These are phyloP conservation scores for Casuarius casuarius DNA, from an alignment of 2,113 vertebrate species.

Conservation along the genomic window DNA sequence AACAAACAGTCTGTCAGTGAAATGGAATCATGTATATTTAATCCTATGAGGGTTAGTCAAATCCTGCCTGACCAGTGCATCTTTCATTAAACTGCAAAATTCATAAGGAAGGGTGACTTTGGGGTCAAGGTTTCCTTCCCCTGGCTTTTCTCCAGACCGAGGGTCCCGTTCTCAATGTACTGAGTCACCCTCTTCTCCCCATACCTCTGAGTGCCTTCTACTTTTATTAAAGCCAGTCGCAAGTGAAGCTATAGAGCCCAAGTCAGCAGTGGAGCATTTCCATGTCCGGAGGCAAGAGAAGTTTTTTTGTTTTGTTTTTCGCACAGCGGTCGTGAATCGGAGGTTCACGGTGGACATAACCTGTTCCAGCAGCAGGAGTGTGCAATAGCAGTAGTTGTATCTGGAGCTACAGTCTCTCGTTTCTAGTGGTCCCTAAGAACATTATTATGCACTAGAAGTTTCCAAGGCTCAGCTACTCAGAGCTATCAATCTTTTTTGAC, in stretches of 20 bases:
- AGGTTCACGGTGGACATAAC: neutral
- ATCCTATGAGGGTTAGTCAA: conserved; percentile 53
- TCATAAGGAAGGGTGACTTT: conserved; percentile 51
- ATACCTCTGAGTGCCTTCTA: neutral
- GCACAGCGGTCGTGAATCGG: neutral
- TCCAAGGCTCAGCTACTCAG: neutral
- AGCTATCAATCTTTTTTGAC: conserved; percentile 14
- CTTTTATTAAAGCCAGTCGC: neutral
- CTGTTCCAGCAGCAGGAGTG: neutral
- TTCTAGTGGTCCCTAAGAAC: neutral
- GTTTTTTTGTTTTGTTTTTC: neutral
- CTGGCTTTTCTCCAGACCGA: conserved; percentile 35
- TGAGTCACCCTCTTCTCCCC: neutral
- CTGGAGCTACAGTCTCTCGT: neutral
- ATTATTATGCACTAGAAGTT: neutral
- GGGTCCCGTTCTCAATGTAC: neutral
- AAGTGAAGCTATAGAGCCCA: neutral
- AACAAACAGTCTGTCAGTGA: conserved; percentile 42
- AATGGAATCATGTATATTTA: conserved; percentile 63
- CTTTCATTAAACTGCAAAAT: conserved; percentile 69
- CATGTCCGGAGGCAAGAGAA: neutral
- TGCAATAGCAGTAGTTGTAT: neutral
- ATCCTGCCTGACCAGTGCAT: conserved; percentile 59
- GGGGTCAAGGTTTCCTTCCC: conserved; percentile 29
- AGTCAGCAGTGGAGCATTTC: accelerated